Percentiles rank a stretch among this genome's conserved stretches.
These are phyloP conservation scores for Podotricha telesiphe DNA, from an alignment of 2,888 invertebrate genomes.

Conservation along the genomic window DNA sequence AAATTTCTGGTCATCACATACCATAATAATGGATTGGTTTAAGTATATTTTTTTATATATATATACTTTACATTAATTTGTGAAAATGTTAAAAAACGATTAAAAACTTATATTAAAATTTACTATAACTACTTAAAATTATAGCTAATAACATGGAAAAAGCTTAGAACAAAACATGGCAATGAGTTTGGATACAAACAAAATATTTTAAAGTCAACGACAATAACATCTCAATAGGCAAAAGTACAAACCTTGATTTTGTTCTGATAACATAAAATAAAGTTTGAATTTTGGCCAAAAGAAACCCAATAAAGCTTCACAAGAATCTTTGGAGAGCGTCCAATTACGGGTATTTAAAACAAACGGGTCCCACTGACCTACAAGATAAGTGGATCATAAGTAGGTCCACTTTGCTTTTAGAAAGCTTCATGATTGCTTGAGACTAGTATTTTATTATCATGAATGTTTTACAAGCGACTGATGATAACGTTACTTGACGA, in stretches of 20 bases:
- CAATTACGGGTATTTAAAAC: constrained; percentile 35
- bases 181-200: no score
- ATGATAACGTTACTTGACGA: not conserved
- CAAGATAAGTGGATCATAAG: constrained; percentile 22
- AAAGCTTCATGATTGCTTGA: constrained; percentile 18
- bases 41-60: not conserved
- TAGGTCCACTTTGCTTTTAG: constrained; percentile 23
- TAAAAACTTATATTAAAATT: no score
- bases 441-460: constrained; percentile 4
- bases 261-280: constrained; percentile 25
- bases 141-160: no score
- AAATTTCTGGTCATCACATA: not conserved
- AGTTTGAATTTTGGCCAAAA: constrained; percentile 30
- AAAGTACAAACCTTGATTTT: not conserved
- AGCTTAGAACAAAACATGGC: no score
- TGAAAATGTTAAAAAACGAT: no score
- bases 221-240: not conserved
- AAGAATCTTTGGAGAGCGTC: constrained; percentile 21
- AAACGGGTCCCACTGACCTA: constrained; percentile 43
- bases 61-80: no score
- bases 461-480: not conserved
- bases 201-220: no score
- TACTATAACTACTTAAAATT: no score
- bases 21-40: not conserved
- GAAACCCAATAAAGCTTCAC: constrained; percentile 24